phyloP scores from a whole-genome alignment of 2,888 invertebrate species.

The Fragum whitleyi region DNA sequence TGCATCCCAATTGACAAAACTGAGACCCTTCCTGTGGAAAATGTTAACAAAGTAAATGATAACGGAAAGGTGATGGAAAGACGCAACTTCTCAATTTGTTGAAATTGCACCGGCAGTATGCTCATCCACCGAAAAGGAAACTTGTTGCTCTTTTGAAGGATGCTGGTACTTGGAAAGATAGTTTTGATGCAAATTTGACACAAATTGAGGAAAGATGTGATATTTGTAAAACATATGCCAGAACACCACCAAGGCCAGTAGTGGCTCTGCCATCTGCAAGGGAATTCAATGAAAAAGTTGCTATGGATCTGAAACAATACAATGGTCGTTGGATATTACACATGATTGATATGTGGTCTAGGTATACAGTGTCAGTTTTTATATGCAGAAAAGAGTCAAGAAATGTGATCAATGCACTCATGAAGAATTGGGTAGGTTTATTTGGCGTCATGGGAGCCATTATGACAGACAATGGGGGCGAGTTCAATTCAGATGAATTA shows the following conservation, averaged over 20 bases:
- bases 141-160: constrained; percentile 40
- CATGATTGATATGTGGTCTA: constrained; percentile 58
- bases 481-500: constrained; percentile 44
- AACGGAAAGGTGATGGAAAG: constrained; percentile 17
- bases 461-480: no score
- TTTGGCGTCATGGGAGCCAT: constrained; percentile 59
- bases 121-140: constrained; percentile 32
- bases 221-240: constrained; percentile 46
- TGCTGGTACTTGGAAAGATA: constrained; percentile 41
- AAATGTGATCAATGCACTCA: constrained; percentile 50
- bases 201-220: constrained; percentile 43
- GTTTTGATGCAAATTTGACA: constrained; percentile 13
- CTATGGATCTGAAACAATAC: constrained; percentile 58
- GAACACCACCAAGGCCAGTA: constrained; percentile 48
- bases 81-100: not conserved
- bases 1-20: constrained; percentile 47
- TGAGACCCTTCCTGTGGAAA: constrained; percentile 32
- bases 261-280: constrained; percentile 47
- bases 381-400: constrained; percentile 39
- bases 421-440: constrained; percentile 58
- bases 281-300: constrained; percentile 57
- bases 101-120: constrained; percentile 40
- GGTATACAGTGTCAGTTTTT: constrained; percentile 49
- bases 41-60: constrained; percentile 38
- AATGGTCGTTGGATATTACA: constrained; percentile 52